phyloP scores from a whole-genome alignment of 2,113 vertebrate species.

The Sterrhoptilus dennistouni region DNA sequence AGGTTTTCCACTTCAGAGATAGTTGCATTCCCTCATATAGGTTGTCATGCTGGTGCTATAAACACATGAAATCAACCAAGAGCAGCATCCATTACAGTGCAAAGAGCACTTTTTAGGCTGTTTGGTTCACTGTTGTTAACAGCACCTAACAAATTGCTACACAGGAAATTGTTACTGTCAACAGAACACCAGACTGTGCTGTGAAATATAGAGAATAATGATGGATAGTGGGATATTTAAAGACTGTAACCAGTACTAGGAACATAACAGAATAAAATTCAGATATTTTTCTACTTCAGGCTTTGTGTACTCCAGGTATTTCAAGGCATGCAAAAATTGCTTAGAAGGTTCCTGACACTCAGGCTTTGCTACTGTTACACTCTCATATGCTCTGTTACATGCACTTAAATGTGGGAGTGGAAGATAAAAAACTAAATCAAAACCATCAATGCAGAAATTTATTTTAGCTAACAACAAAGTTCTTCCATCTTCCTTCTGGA shows the following conservation, averaged over 20 bases:
- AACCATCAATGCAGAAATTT: not conserved
- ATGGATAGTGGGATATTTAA: not conserved
- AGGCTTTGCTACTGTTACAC: not conserved
- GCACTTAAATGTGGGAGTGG: not conserved
- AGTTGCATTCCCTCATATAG: not conserved
- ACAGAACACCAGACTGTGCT: not conserved
- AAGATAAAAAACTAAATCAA: not conserved
- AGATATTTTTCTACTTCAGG: not conserved
- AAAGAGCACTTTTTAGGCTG: not conserved
- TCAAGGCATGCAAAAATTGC: not conserved
- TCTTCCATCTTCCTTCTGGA: conserved; percentile 1
- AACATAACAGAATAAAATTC: not conserved
- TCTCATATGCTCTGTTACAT: not conserved
- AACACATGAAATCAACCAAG: not conserved
- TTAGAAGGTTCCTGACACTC: not conserved
- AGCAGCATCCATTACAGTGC: not conserved
- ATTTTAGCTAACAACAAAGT: not conserved
- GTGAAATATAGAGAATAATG: not conserved
- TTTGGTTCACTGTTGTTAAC: not conserved
- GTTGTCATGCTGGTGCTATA: not conserved
- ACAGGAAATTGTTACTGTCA: not conserved
- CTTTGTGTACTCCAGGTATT: not conserved
- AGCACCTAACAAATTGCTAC: not conserved
- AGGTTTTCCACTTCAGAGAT: conserved; percentile 6
- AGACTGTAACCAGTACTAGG: not conserved